Percentiles rank a stretch among this genome's conserved stretches.
These are phyloP conservation scores for Aphis gossypii DNA, from an alignment of 1,140 invertebrate genomes.

Conservation along the genomic window DNA sequence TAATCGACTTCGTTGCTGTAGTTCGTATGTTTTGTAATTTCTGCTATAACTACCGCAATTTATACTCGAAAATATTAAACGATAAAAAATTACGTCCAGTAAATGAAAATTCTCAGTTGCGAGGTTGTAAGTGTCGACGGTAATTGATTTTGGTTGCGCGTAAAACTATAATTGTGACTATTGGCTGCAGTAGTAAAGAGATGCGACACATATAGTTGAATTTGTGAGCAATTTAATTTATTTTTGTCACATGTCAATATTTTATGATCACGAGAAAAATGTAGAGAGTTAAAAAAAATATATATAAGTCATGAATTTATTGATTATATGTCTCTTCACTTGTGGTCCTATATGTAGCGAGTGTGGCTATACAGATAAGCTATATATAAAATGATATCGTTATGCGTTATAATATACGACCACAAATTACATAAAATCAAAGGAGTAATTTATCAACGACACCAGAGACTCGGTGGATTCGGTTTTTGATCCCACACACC, in stretches of 20 bases:
- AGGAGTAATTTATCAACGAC: background rate
- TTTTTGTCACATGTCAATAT: background rate
- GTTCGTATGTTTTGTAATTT: background rate
- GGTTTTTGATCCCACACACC: constrained; percentile 18
- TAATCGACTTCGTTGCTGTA: background rate
- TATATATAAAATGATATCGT: background rate
- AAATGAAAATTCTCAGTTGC: background rate
- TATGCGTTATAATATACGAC: background rate
- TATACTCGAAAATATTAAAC: background rate
- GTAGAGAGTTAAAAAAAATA: background rate
- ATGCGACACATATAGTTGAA: background rate
- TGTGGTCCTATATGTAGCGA: too few relatives aligned
- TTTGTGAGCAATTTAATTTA: background rate
- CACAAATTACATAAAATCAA: constrained; percentile 1
- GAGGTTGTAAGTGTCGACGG: background rate
- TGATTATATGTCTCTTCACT: background rate
- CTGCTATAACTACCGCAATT: background rate
- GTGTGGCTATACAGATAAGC: background rate
- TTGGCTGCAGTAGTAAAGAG: background rate
- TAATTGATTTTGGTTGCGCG: background rate
- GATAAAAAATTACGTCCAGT: background rate
- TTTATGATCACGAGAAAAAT: background rate
- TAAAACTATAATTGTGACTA: background rate
- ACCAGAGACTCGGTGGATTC: background rate
- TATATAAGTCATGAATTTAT: background rate